phyloP scores from a whole-genome alignment of 2,113 vertebrate genomes.

The Chionis minor region DNA sequence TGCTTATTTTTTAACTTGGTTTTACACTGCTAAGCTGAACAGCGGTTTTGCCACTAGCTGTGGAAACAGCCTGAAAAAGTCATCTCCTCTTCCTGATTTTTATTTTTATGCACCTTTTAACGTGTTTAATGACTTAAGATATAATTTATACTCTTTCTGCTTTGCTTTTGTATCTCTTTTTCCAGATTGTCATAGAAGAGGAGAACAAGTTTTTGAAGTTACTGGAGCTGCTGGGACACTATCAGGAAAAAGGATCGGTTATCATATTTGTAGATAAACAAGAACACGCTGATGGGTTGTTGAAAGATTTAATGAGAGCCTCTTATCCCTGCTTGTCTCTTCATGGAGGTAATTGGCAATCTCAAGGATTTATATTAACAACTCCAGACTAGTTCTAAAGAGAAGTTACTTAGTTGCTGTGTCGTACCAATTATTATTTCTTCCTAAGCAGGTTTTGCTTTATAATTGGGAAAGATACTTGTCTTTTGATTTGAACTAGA shows the following conservation, averaged over 20 bases:
- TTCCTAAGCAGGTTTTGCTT: not conserved
- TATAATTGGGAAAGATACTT: not conserved
- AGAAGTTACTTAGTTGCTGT: not conserved
- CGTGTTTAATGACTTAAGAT: not conserved
- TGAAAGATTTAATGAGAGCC: constrained; percentile 98
- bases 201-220: constrained; percentile 97
- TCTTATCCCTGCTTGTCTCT: constrained; percentile 98
- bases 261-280: constrained; percentile 99
- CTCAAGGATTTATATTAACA: not conserved
- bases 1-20: not conserved
- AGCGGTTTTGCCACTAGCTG: not conserved
- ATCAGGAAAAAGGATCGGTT: constrained; percentile 95
- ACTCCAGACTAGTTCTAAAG: not conserved
- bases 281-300: constrained; percentile 90
- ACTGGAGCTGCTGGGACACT: constrained; percentile 93
- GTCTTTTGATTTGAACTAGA: not conserved
- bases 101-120: not conserved
- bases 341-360: constrained; percentile 87
- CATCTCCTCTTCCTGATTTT: not conserved
- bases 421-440: not conserved
- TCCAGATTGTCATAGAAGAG: constrained; percentile 95
- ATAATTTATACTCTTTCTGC: not conserved
- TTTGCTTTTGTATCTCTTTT: constrained; percentile 20
- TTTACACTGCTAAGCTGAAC: not conserved
- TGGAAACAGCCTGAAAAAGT: not conserved